Evolutionary conservation across 2,113 vertebrate species (phyloP).

Genomic region (Galemys pyrenaicus): DNA sequence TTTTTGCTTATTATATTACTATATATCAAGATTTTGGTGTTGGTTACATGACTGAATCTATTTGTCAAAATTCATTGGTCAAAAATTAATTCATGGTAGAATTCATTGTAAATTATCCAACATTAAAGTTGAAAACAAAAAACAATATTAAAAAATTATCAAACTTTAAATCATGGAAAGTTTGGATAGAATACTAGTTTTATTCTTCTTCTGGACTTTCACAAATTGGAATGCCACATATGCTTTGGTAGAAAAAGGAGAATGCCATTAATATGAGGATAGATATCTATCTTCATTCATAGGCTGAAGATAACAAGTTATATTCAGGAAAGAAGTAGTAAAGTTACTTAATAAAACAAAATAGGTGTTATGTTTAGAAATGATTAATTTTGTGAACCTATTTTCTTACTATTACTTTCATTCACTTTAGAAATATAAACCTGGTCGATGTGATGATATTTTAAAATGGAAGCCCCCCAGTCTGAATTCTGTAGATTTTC

Average conservation of each 20-base stretch:
- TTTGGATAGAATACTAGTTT: slow-evolving; percentile 22
- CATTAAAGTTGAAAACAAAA: not conserved
- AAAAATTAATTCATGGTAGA: not conserved
- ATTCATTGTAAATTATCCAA: not conserved
- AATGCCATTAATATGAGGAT: not conserved
- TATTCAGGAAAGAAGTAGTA: slow-evolving; percentile 7
- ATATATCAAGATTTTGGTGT: not conserved
- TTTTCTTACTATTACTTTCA: slow-evolving; percentile 71
- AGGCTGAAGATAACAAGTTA: slow-evolving; percentile 16
- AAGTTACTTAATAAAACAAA: slow-evolving; percentile 40
- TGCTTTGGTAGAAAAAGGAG: not conserved
- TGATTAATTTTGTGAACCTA: too few relatives aligned
- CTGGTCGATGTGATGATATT: slow-evolving; percentile 97
- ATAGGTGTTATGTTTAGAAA: not conserved
- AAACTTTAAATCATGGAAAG: not conserved
- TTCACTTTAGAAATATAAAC: slow-evolving; percentile 93
- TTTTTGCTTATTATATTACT: not conserved
- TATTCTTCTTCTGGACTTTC: not conserved
- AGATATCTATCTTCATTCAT: not conserved
- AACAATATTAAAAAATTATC: not conserved
- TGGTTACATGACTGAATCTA: not conserved
- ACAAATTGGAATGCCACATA: not conserved
- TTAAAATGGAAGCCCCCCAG: slow-evolving; percentile 99
- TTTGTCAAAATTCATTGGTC: not conserved
- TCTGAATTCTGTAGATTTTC: slow-evolving; percentile 99